phyloP scores from a whole-genome alignment of 2,113 vertebrate species.

The Ginglymostoma cirratum region DNA sequence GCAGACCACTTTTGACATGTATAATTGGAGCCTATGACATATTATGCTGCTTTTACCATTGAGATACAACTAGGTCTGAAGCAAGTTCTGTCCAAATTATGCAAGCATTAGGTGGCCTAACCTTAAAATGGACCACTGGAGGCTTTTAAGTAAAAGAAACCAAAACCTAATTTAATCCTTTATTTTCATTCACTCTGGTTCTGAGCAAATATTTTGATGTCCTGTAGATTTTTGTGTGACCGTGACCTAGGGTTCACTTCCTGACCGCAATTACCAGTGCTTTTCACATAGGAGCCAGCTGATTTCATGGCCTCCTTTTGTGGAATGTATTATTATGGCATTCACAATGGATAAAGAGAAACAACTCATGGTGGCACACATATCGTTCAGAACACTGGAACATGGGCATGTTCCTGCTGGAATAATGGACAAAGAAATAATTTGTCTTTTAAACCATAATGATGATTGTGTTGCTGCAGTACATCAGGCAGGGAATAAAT shows the following conservation, averaged over 20 bases:
- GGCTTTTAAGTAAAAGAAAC: background rate
- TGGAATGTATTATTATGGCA: background rate
- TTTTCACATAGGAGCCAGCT: background rate
- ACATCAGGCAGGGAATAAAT: background rate
- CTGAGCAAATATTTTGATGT: background rate
- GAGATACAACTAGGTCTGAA: no score
- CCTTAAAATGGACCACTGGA: background rate
- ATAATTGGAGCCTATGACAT: background rate
- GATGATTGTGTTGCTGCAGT: background rate
- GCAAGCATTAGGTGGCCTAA: background rate
- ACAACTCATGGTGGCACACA: background rate
- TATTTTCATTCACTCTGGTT: background rate
- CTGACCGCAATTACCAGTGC: background rate
- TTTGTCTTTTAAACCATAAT: background rate
- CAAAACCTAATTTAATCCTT: background rate
- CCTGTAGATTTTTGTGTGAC: no score
- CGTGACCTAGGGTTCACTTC: background rate
- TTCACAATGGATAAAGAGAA: background rate
- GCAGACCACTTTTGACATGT: background rate
- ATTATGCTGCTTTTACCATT: background rate
- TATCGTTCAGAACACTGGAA: background rate
- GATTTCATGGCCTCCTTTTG: background rate
- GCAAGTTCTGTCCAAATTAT: background rate
- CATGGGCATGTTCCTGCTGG: background rate
- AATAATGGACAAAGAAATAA: background rate